phyloP scores from a whole-genome alignment of 1,140 invertebrate species.

The Monochamus saltuarius region DNA sequence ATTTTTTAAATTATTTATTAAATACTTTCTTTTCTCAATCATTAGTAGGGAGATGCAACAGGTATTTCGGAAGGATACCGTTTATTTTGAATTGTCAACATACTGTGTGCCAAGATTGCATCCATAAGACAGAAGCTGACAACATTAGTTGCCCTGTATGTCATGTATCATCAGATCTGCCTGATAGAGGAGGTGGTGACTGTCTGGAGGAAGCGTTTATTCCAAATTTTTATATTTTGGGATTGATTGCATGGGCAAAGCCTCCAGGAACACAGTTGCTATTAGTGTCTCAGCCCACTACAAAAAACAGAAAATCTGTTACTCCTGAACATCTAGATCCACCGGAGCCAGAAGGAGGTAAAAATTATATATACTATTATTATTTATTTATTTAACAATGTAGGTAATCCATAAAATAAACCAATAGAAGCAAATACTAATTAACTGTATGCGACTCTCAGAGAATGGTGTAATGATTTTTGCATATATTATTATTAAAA shows the following conservation, averaged over 20 bases:
- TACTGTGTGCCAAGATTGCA: conserved; percentile 31
- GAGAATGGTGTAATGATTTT: no score
- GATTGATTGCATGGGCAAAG: conserved; percentile 18
- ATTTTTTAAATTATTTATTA: no score
- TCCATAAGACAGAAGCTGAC: conserved; percentile 19
- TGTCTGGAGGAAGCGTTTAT: conserved; percentile 20
- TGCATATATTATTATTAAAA: no score
- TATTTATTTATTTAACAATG: neutral
- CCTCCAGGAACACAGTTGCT: neutral
- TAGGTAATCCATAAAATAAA: neutral
- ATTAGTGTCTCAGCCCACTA: neutral
- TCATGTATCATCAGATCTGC: neutral
- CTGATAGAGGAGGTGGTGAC: neutral
- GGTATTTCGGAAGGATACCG: conserved; percentile 20
- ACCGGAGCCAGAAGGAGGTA: neutral
- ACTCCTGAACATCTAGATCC: neutral
- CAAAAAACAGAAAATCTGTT: neutral
- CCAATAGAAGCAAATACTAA: neutral
- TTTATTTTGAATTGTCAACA: conserved; percentile 27
- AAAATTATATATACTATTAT: no score
- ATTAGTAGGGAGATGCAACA: conserved; percentile 5
- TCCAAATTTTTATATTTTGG: conserved; percentile 29
- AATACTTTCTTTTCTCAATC: neutral
- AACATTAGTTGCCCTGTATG: conserved; percentile 24
- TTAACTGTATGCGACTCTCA: no score